phyloP scores from a whole-genome alignment of 2,888 invertebrate species.

The Zygaena filipendulae region DNA sequence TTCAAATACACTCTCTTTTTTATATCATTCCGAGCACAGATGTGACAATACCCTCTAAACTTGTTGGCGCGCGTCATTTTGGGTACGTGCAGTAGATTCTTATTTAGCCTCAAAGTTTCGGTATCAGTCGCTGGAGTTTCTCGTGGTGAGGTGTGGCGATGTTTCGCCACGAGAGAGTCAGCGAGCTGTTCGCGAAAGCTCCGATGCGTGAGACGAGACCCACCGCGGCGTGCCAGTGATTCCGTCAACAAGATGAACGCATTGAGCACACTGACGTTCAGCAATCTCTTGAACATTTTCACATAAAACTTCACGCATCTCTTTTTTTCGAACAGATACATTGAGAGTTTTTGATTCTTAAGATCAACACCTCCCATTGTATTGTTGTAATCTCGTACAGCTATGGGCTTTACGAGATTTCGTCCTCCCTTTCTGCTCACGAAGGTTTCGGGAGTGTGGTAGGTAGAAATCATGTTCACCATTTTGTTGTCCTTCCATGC shows the following conservation, averaged over 20 bases:
- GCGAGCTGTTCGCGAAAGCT: no score
- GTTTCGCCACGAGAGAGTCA: no score
- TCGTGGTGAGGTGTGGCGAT: no score
- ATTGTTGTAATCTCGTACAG: slow-evolving; percentile 7
- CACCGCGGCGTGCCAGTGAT: no score
- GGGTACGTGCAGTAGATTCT: no score
- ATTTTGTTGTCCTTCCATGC: slow-evolving; percentile 15
- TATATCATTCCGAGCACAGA: slow-evolving; percentile 1
- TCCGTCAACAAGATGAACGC: no score
- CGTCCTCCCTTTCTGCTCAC: neutral
- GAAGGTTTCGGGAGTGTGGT: slow-evolving; percentile 6
- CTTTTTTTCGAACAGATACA: slow-evolving; percentile 11
- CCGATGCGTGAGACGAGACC: no score
- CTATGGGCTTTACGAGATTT: slow-evolving; percentile 2
- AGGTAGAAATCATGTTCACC: slow-evolving; percentile 16
- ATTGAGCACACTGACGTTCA: no score
- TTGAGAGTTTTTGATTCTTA: slow-evolving; percentile 3
- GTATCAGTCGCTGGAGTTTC: no score
- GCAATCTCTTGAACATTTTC: slow-evolving; percentile 11
- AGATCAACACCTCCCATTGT: slow-evolving; percentile 6
- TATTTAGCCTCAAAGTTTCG: no score
- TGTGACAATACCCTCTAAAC: neutral
- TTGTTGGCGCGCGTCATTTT: no score
- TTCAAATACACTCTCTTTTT: neutral
- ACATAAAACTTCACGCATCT: slow-evolving; percentile 13